Evolutionary conservation across 2,797 vertebrate species (phyloP).

Genomic region (Podarcis lilfordi): DNA sequence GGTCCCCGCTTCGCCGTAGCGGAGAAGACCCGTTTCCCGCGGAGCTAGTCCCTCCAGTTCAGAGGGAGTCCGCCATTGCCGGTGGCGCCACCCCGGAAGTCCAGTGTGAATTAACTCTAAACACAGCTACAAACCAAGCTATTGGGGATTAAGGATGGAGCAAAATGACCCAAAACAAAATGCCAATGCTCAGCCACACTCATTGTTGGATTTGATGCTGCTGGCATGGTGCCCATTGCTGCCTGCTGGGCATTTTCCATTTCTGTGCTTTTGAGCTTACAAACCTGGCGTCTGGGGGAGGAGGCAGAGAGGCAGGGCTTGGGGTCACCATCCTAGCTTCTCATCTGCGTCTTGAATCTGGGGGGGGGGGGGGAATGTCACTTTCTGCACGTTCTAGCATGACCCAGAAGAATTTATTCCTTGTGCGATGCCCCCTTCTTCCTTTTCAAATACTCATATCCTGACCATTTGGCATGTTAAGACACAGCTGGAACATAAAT

Average conservation of each 20-base stretch:
- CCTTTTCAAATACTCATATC: not conserved
- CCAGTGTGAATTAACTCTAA: not conserved
- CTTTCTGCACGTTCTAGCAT: not conserved
- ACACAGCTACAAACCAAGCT: not conserved
- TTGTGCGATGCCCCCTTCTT: not conserved
- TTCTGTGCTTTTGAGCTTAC: not conserved
- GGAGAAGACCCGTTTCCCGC: no score
- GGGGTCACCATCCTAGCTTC: not conserved
- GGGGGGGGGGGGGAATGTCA: not conserved
- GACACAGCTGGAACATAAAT: no score
- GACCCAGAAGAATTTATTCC: not conserved
- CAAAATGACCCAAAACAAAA: not conserved
- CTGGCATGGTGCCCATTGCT: conserved; percentile 10
- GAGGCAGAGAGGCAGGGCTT: not conserved
- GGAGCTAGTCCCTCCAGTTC: no score
- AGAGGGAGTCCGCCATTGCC: no score
- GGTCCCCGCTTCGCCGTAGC: no score
- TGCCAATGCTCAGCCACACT: not conserved
- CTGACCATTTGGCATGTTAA: no score
- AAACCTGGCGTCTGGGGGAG: not conserved
- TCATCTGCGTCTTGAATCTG: not conserved
- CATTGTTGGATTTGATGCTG: not conserved
- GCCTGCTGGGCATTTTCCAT: conserved; percentile 33
- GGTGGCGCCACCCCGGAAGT: no score
- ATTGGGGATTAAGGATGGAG: not conserved